Conservation (phyloP, 1,140 invertebrate genomes). For the Drosophila subobscura region DNA sequence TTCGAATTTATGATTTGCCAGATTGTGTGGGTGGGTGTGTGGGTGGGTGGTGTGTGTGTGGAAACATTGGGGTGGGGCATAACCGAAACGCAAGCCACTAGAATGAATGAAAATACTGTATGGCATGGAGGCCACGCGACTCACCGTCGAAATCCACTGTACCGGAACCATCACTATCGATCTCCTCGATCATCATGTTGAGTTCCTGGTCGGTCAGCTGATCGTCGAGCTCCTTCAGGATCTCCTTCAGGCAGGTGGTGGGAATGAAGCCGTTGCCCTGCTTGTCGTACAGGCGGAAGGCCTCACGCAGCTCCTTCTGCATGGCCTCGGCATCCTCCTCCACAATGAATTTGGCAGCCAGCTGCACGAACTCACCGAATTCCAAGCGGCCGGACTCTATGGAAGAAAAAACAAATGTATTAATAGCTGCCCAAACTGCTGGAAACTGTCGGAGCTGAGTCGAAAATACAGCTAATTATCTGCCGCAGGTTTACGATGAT, state of each 20-base stretch:
- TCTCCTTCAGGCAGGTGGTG: slow-evolving; percentile 95
- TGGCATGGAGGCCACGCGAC: slow-evolving; percentile 25
- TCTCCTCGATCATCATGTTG: slow-evolving; percentile 98
- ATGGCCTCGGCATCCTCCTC: slow-evolving; percentile 97
- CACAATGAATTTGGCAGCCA: slow-evolving; percentile 97
- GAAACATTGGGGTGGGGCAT: slow-evolving; percentile 1
- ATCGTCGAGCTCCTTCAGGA: slow-evolving; percentile 95
- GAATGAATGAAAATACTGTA: slow-evolving; percentile 46
- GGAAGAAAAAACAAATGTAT: slow-evolving; percentile 29
- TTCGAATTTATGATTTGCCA: slow-evolving; percentile 57
- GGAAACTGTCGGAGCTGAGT: slow-evolving; percentile 5
- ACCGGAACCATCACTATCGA: slow-evolving; percentile 95
- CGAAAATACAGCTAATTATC: slow-evolving; percentile 23
- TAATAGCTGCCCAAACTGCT: slow-evolving; percentile 31
- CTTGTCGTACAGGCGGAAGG: slow-evolving; percentile 95
- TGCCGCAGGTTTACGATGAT: slow-evolving; percentile 4
- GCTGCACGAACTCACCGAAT: slow-evolving; percentile 96
- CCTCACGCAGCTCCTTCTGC: slow-evolving; percentile 96
- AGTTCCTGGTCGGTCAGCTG: slow-evolving; percentile 96
- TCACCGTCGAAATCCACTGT: slow-evolving; percentile 88
- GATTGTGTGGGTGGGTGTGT: slow-evolving; percentile 20
- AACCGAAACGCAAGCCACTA: slow-evolving; percentile 56
- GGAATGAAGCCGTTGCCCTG: slow-evolving; percentile 98
- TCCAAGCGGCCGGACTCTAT: slow-evolving; percentile 96
- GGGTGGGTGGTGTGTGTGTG: slow-evolving; percentile 9